Base-by-base conservation (phyloP, 2,888 invertebrate species). In the Eilema sororculum region DNA sequence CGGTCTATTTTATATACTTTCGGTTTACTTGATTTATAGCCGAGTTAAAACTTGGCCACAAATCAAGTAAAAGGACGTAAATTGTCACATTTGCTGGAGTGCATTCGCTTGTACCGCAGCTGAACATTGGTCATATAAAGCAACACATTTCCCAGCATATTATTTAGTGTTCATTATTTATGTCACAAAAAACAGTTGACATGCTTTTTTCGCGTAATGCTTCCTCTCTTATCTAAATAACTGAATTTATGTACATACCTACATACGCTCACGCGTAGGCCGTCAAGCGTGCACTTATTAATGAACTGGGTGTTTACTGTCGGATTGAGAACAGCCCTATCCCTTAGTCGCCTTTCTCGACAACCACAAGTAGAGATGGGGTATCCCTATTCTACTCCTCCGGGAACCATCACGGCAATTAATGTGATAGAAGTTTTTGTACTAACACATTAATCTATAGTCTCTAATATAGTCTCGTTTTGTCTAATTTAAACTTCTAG, bases 41-140 rank as follows among this genome's bases (percentile, higher is more conserved):
- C 9, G 5, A 28, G 52, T n/a, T 22, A 28, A 2, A 22, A 28
- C 28, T 60, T 24, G 8, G 41, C n/a, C 24, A 33, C 22, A 22
- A 60, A 37, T 37, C 5, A 1, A 22, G 33, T 20, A 33, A 57
- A 65, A 22, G 10, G n/a, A 37, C 37, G 37, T 65, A 65, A 57
- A 65, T 56, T 10, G 22, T 12, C 24, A 16, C 20, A 24, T 37
- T 24, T 58, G 10, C 37, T 25, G 2, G 37, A 52, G 57, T 65
- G 65, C 67, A 61, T 56, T 61, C 56, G 61, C 52, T 58, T 67
- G 52, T 60, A 8, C 13, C n/a, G 25, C 57, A 28, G 33, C 68
- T 52, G 37, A 76, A 71, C 68, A 73, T 71, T 69, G n/a, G n/a
- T n/a, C 52, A 52, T 52, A 16, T 52, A 52, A 57, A 10, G 33